These are phyloP conservation scores for Macropus fuliginosus DNA, from an alignment of 2,797 vertebrate species.

Conservation along the genomic window DNA sequence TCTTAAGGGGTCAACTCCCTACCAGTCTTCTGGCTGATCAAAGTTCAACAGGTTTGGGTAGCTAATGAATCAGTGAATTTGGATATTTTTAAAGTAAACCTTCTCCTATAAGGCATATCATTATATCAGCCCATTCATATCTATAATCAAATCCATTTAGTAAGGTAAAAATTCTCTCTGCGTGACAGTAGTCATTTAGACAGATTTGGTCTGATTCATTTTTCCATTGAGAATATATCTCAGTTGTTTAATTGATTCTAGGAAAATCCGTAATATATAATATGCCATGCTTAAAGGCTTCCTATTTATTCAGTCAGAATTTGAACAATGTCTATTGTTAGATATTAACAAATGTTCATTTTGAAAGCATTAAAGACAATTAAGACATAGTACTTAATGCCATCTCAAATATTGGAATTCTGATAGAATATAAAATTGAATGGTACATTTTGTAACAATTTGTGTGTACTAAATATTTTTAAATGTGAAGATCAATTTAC, in stretches of 20 bases:
- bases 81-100: constrained; percentile 38
- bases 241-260: constrained; percentile 71
- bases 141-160: constrained; percentile 74
- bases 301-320: constrained; percentile 53
- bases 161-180: constrained; percentile 73
- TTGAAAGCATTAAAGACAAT: not conserved
- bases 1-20: not conserved
- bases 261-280: constrained; percentile 63
- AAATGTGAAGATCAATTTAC: constrained; percentile 41
- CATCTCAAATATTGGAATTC: not conserved
- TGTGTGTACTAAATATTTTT: constrained; percentile 20
- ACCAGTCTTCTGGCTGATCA: not conserved
- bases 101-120: constrained; percentile 60
- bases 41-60: not conserved
- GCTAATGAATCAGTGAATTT: not conserved
- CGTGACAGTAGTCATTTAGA: constrained; percentile 71
- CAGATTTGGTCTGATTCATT: constrained; percentile 74
- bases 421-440: constrained; percentile 22
- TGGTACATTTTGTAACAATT: not conserved
- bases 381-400: not conserved
- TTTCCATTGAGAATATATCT: constrained; percentile 62
- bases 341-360: not conserved
- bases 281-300: constrained; percentile 50
- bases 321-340: constrained; percentile 51
- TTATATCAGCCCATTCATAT: constrained; percentile 69